Evolutionary conservation across 2,797 vertebrate species (phyloP).

Genomic region (Heterohyrax brucei): DNA sequence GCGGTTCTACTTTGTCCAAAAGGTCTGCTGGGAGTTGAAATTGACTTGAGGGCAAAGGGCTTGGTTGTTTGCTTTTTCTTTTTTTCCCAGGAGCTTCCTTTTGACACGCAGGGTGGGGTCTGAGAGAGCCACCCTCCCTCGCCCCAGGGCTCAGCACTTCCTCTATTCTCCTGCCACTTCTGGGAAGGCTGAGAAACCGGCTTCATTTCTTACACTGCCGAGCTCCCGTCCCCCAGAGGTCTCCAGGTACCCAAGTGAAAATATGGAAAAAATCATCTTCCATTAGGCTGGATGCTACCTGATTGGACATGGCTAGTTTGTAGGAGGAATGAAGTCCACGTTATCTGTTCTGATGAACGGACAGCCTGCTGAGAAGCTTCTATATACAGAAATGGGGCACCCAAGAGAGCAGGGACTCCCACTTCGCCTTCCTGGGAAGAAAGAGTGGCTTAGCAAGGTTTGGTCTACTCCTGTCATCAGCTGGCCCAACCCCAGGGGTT

Average conservation of each 20-base stretch:
- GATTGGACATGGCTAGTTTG: constrained; percentile 33
- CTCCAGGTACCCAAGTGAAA: not conserved
- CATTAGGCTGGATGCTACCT: constrained; percentile 11
- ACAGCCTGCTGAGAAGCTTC: not conserved
- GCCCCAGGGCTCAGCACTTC: constrained; percentile 65
- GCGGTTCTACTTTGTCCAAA: too few species aligned
- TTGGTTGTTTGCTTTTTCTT: too few species aligned
- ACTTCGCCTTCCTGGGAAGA: not conserved
- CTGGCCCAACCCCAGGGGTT: not conserved
- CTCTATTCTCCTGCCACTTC: constrained; percentile 60
- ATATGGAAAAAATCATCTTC: not conserved
- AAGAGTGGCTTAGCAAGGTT: not conserved
- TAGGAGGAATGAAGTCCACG: not conserved
- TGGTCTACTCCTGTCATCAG: not conserved
- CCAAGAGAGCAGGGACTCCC: not conserved
- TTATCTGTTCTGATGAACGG: not conserved
- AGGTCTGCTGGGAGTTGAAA: too few species aligned
- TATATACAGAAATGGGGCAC: not conserved
- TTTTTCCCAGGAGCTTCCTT: not conserved
- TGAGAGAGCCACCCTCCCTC: constrained; percentile 46
- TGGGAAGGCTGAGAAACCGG: constrained; percentile 65
- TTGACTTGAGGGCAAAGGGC: too few species aligned
- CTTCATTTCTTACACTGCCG: not conserved
- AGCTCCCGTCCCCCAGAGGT: not conserved
- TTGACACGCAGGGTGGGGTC: not conserved